A percentile compares a stretch with the other conserved stretches of the same genome.
Evolutionary conservation across 2,888 invertebrate genomes (phyloP).

Genomic region (Aporophyla lueneburgensis): DNA sequence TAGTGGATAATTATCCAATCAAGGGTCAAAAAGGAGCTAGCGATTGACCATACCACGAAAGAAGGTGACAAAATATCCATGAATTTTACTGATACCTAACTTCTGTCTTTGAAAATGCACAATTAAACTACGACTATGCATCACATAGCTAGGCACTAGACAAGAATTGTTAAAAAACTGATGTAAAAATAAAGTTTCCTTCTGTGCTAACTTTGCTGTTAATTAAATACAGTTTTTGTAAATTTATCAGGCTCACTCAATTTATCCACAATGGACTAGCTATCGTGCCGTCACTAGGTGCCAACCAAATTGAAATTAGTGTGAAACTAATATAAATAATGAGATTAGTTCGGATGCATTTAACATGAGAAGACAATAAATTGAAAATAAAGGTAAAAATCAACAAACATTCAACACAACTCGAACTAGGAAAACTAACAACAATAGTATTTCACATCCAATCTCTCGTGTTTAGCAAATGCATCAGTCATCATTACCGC

Average conservation of each 20-base stretch:
- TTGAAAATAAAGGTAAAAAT: conserved; percentile 2
- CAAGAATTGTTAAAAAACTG: neutral
- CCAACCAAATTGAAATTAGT: neutral
- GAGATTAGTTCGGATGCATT: neutral
- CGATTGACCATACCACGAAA: neutral
- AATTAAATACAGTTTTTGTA: neutral
- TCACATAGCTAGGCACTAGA: neutral
- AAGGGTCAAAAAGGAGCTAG: neutral
- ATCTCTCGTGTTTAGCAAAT: conserved; percentile 68
- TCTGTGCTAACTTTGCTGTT: neutral
- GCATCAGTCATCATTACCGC: conserved; percentile 54
- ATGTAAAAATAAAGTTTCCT: neutral
- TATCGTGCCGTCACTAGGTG: neutral
- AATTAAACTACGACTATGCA: neutral
- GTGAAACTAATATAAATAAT: neutral
- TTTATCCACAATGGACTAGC: neutral
- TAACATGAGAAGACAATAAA: neutral
- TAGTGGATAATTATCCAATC: neutral
- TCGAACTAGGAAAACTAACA: conserved; percentile 61
- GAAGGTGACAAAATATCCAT: neutral
- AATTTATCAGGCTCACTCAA: too few relatives aligned
- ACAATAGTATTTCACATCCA: conserved; percentile 70
- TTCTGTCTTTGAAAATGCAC: neutral
- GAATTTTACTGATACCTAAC: neutral
- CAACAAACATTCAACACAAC: conserved; percentile 22